Evolutionary conservation across 2,113 vertebrate genomes (phyloP).

Genomic region (Zapornia atra): DNA sequence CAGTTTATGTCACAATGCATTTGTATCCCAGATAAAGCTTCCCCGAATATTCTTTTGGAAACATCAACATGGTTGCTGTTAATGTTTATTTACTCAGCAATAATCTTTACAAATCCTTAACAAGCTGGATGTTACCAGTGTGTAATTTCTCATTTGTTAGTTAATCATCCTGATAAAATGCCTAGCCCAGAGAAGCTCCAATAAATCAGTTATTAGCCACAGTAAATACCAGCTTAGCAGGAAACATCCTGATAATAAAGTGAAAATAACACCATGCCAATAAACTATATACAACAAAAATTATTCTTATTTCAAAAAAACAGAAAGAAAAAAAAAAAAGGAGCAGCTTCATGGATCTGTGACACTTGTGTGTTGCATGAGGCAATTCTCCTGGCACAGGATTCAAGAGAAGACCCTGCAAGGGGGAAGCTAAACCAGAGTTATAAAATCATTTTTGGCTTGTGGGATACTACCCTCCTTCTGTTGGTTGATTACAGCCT

Average conservation of each 20-base stretch:
- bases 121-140: conserved; percentile 6
- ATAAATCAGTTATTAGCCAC: conserved; percentile 37
- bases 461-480: background rate
- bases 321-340: background rate
- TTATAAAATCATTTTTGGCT: background rate
- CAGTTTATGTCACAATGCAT: background rate
- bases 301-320: background rate
- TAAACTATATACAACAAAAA: background rate
- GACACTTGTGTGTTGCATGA: background rate
- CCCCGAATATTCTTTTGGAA: background rate
- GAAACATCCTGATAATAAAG: conserved; percentile 9
- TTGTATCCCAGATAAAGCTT: background rate
- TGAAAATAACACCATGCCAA: background rate
- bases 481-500: background rate
- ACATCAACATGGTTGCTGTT: background rate
- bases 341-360: background rate
- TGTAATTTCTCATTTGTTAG: conserved; percentile 56
- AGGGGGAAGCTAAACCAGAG: background rate
- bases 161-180: conserved; percentile 52
- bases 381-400: background rate
- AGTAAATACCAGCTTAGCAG: background rate
- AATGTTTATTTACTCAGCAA: conserved; percentile 11
- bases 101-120: conserved; percentile 38
- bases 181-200: background rate
- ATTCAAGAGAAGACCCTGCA: background rate